Percentiles rank a stretch among this genome's conserved stretches.
These are phyloP conservation scores for Paracyclopina nana DNA, from an alignment of 1,140 invertebrate species.

Conservation along the genomic window DNA sequence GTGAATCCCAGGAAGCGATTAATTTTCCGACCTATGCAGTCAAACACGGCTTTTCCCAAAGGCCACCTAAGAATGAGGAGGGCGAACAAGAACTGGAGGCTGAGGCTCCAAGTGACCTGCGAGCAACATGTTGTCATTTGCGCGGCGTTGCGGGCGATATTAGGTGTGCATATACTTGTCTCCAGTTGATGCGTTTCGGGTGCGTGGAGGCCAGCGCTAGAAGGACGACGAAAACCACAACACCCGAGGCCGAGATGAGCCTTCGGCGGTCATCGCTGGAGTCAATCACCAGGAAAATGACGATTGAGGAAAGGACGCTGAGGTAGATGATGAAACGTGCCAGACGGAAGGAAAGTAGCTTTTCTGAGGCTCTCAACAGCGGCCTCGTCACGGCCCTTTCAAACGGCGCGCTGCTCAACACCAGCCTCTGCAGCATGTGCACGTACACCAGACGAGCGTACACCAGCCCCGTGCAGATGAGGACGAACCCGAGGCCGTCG, in stretches of 20 bases:
- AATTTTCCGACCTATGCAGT: neutral
- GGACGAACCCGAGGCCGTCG: constrained; percentile 1
- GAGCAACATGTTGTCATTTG: too few relatives aligned
- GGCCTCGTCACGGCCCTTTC: neutral
- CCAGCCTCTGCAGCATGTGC: neutral
- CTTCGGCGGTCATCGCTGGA: neutral
- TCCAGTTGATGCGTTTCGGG: neutral
- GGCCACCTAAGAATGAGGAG: neutral
- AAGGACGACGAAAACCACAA: neutral
- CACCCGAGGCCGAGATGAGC: neutral
- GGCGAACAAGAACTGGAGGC: neutral
- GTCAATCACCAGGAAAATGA: neutral
- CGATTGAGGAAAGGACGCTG: neutral
- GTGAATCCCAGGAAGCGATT: neutral
- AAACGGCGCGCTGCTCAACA: neutral
- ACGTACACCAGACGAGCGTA: too few relatives aligned
- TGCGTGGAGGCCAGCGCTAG: neutral
- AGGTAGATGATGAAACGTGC: neutral
- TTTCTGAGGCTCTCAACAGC: too few relatives aligned
- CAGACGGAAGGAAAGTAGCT: neutral
- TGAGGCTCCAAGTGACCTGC: neutral
- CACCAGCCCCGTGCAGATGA: neutral
- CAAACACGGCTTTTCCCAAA: neutral
- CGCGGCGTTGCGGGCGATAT: too few relatives aligned
- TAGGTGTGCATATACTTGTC: too few relatives aligned